Base-by-base conservation (phyloP, 1,140 invertebrate species). In the Luehdorfia chinensis region DNA sequence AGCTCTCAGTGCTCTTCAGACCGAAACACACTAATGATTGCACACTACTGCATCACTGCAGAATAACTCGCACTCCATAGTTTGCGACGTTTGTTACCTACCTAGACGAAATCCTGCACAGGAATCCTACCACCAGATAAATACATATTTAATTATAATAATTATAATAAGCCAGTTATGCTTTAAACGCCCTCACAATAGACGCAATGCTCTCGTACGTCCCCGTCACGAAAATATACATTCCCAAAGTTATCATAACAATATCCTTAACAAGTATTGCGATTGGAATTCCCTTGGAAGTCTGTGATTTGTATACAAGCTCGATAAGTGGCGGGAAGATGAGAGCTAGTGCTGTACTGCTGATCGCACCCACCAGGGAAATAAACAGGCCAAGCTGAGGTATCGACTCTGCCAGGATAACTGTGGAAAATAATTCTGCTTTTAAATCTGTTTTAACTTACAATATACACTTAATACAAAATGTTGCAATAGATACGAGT, bases 311-410 rank as follows among this genome's bases (percentile, higher is more conserved):
- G 33, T 79, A 81, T 0, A 91, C 87, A 44, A 97, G 89, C 62
- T 98, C 95, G 34, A 98, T 93, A 8, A 97, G 79, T 1, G 96
- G 94, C 1, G 97, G 97, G 60, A 98, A 94, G 6, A 98, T 89
- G 0, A 98, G 88, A 0, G 96, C 95, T 32, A 98, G 85, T 0
- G 94, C 92, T 15, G 95, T 95, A 54, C 94, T 95, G 69, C 94
- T 94, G 2, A 97, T 88, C 0, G 97, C 95, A 1, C 97, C 97
- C 30, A 98, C 93, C 28, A 97, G 86, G 0, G 96, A 96, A 53
- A 98, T 98, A 75, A 98, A 93, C 1, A 96, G 85, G 28, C 94
- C 93, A 36, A 98, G 85, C 58, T 95, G 87, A 0, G 96, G 96
- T 47, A 98, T 93, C 0, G 91, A 87, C 50, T 93, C 91, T 0